Evolutionary conservation across 2,113 vertebrate species (phyloP).

Genomic region (Albula glossodonta): DNA sequence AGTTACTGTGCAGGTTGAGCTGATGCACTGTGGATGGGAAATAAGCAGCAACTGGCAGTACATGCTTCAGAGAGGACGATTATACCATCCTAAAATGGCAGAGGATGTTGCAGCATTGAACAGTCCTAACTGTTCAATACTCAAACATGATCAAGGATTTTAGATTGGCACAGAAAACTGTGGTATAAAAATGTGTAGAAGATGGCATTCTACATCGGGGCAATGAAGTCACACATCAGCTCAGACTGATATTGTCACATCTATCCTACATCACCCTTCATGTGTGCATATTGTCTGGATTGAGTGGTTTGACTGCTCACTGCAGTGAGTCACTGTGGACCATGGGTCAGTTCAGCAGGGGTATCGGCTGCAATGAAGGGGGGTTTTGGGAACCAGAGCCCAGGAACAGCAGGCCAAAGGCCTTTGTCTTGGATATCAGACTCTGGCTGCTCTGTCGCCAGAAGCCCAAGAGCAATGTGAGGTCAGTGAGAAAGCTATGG

Average conservation of each 20-base stretch:
- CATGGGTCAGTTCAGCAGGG: neutral
- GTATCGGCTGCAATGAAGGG: neutral
- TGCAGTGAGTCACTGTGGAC: neutral
- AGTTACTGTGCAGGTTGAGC: neutral
- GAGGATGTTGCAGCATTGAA: neutral
- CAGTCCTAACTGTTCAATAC: neutral
- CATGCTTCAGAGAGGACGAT: neutral
- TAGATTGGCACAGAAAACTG: too few species aligned
- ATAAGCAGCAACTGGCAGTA: neutral
- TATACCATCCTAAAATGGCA: neutral
- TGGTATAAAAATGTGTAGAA: neutral
- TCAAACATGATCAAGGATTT: too few species aligned
- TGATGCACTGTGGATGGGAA: neutral
- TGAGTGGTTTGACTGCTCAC: neutral
- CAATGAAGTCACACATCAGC: neutral
- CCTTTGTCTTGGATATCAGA: slow-evolving; percentile 27
- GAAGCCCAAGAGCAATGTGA: slow-evolving; percentile 22
- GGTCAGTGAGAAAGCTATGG: slow-evolving; percentile 26
- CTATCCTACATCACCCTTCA: neutral
- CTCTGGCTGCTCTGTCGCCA: slow-evolving; percentile 10
- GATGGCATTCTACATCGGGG: neutral
- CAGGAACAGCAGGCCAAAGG: slow-evolving; percentile 4
- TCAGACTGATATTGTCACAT: neutral
- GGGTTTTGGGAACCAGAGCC: neutral
- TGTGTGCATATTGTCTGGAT: neutral